These are phyloP conservation scores for Leptinotarsa tumamoca DNA, from an alignment of 2,888 invertebrate genomes.

Conservation along the genomic window DNA sequence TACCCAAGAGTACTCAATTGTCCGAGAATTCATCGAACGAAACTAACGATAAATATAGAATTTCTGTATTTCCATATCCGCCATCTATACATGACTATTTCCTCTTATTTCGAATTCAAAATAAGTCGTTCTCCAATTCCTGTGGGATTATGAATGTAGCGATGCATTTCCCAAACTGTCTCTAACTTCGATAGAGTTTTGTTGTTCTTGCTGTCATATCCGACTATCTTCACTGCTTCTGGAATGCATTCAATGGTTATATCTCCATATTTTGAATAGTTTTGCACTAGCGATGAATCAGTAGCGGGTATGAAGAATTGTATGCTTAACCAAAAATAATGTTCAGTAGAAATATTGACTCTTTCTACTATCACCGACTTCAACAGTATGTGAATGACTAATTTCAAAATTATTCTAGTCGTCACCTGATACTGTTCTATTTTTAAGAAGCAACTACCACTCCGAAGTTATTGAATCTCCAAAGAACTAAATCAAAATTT, in stretches of 20 bases:
- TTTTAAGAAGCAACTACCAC: too few species aligned
- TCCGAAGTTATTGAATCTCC: too few species aligned
- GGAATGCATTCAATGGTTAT: slow-evolving; percentile 8
- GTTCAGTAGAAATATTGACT: too few species aligned
- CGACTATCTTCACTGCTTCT: neutral
- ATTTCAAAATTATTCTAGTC: too few species aligned
- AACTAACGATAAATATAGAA: neutral
- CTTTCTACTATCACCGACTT: too few species aligned
- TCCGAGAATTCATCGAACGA: neutral
- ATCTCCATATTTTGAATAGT: slow-evolving; percentile 2
- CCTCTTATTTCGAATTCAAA: neutral
- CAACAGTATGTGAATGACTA: too few species aligned
- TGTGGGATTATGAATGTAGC: slow-evolving; percentile 7
- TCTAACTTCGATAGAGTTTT: slow-evolving; percentile 13
- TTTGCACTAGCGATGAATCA: neutral
- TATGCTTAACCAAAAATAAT: neutral
- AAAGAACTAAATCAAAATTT: too few species aligned
- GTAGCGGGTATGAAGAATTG: neutral
- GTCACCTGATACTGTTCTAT: too few species aligned
- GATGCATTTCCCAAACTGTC: slow-evolving; percentile 13
- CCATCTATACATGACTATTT: neutral
- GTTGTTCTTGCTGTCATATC: neutral
- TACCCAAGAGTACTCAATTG: neutral
- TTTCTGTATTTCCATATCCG: neutral
- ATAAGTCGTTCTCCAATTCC: slow-evolving; percentile 9